Conservation (phyloP, 2,797 vertebrate genomes). For the Arrhamphus sclerolepis region DNA sequence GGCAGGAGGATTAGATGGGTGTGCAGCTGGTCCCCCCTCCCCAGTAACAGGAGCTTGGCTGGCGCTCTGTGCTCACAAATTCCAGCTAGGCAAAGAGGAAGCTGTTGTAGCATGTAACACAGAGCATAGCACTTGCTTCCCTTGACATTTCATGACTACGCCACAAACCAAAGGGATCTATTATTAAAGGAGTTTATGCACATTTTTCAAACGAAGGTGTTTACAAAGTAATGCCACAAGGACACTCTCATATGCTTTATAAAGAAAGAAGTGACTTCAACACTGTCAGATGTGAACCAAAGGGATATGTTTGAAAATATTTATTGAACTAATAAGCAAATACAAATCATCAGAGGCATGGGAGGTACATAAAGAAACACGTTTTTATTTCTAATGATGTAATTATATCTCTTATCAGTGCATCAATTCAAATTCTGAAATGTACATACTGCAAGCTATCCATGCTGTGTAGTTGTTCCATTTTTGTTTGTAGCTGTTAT, state of each 20-base stretch:
- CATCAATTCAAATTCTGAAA: too few species aligned
- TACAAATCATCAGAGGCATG: neutral
- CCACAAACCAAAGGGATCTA: neutral
- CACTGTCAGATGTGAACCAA: conserved; percentile 6
- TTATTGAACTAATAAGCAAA: too few species aligned
- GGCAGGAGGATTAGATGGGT: conserved; percentile 48
- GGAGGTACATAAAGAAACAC: too few species aligned
- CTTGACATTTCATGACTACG: conserved; percentile 14
- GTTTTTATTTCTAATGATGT: too few species aligned
- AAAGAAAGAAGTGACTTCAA: neutral
- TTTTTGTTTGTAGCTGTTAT: conserved; percentile 41
- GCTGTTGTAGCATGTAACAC: conserved; percentile 21
- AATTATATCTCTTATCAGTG: too few species aligned
- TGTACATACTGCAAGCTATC: conserved; percentile 13
- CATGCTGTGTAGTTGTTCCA: conserved; percentile 9
- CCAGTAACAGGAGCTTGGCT: conserved; percentile 67
- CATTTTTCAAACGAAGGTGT: too few species aligned
- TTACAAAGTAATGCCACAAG: neutral
- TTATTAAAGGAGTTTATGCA: too few species aligned
- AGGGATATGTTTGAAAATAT: neutral
- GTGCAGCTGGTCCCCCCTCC: conserved; percentile 68
- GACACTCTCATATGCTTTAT: neutral
- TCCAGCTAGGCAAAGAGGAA: conserved; percentile 49
- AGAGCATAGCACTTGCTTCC: conserved; percentile 15
- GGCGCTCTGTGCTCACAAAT: conserved; percentile 55